Evolutionary conservation across 2,113 vertebrate genomes (phyloP).

Genomic region (Maccullochella peelii): DNA sequence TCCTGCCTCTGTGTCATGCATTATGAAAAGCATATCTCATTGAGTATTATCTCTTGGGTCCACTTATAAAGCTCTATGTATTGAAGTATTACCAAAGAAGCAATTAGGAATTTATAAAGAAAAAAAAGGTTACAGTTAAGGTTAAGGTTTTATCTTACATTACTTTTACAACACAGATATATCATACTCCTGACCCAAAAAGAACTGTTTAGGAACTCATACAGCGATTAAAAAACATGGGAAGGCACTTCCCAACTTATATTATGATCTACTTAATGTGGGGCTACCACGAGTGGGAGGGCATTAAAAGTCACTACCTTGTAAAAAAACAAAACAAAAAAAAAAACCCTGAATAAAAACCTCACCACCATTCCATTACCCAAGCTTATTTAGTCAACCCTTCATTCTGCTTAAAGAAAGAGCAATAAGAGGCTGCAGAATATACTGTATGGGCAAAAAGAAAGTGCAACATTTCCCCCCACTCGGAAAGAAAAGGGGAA

Average conservation of each 20-base stretch:
- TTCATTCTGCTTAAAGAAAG: background rate
- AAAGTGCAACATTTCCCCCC: background rate
- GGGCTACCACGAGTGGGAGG: background rate
- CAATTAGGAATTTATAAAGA: slow-evolving; percentile 47
- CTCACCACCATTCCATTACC: background rate
- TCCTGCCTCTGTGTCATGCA: slow-evolving; percentile 53
- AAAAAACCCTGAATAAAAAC: background rate
- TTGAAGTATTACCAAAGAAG: slow-evolving; percentile 55
- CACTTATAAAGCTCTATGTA: slow-evolving; percentile 48
- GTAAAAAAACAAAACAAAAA: no score
- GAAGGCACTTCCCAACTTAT: background rate
- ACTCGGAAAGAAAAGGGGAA: background rate
- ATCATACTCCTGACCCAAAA: background rate
- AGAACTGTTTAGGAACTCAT: slow-evolving; percentile 18
- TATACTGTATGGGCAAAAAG: background rate
- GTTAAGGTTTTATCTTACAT: slow-evolving; percentile 22
- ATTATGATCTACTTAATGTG: slow-evolving; percentile 3
- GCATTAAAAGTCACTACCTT: background rate
- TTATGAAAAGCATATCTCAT: slow-evolving; percentile 64
- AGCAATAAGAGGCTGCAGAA: background rate
- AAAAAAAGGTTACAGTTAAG: slow-evolving; percentile 12
- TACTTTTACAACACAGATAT: background rate
- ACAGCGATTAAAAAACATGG: background rate
- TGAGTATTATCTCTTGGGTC: slow-evolving; percentile 50
- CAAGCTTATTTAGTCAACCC: slow-evolving; percentile 7